A percentile compares a stretch with the other conserved stretches of the same genome.
Evolutionary conservation across 2,113 vertebrate genomes (phyloP).

Genomic region (Gulo gulo): DNA sequence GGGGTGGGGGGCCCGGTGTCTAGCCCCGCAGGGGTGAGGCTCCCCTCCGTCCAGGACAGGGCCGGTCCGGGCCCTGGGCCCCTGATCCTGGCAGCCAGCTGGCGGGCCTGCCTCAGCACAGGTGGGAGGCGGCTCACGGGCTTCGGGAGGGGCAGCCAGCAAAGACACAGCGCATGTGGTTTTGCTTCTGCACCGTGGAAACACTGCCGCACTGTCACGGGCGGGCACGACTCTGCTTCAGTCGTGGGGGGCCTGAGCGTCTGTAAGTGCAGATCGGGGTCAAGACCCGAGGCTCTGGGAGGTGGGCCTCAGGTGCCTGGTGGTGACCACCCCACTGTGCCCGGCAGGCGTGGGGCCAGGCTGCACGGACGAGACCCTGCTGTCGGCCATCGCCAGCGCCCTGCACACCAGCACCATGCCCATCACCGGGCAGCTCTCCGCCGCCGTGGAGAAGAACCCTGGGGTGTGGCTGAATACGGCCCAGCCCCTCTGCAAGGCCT

Average conservation of each 20-base stretch:
- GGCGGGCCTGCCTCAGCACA: too few species aligned
- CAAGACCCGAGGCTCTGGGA: neutral
- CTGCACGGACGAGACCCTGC: constrained; percentile 96
- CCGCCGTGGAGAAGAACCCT: constrained; percentile 97
- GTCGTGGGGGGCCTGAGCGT: neutral
- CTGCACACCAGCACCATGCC: constrained; percentile 97
- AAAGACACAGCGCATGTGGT: accelerated
- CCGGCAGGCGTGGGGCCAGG: constrained; percentile 94
- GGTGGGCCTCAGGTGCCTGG: neutral
- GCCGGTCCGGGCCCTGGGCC: too few species aligned
- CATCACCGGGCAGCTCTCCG: constrained; percentile 97
- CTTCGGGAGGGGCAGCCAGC: neutral
- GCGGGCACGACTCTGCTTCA: accelerated
- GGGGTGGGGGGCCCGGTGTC: neutral
- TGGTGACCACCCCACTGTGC: neutral
- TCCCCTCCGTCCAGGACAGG: too few species aligned
- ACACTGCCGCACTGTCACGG: accelerated
- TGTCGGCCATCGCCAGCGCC: constrained; percentile 97
- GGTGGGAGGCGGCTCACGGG: accelerated
- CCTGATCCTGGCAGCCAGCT: neutral
- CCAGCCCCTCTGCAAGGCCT: constrained; percentile 97
- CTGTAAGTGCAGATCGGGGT: accelerated
- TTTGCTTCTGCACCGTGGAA: accelerated
- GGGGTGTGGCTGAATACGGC: constrained; percentile 98
- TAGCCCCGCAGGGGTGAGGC: too few species aligned